Evolutionary conservation across 1,140 invertebrate genomes (phyloP).

Genomic region (Thrips palmi): DNA sequence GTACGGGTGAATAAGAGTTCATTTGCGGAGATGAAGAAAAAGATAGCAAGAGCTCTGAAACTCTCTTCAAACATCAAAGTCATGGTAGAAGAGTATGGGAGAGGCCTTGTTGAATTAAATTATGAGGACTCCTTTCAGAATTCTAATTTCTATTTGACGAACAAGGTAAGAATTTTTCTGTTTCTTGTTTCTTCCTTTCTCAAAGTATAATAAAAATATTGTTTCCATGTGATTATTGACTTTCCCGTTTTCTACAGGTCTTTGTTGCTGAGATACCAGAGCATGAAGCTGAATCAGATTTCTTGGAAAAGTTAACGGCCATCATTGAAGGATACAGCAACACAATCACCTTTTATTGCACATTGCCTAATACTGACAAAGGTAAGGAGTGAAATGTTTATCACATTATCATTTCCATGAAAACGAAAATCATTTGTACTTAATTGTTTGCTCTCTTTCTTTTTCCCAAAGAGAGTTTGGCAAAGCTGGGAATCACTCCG

Average conservation of each 20-base stretch:
- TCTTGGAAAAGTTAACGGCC: no score
- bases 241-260: no score
- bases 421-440: slow-evolving; percentile 8
- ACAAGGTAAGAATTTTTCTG: slow-evolving; percentile 9
- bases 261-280: slow-evolving; percentile 18
- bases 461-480: slow-evolving; percentile 15
- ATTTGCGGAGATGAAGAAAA: slow-evolving; percentile 37
- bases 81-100: slow-evolving; percentile 30
- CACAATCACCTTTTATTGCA: slow-evolving; percentile 37
- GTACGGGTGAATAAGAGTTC: slow-evolving; percentile 31
- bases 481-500: slow-evolving; percentile 29
- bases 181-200: no score
- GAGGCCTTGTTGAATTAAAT: no score
- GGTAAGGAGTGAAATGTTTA: slow-evolving; percentile 20
- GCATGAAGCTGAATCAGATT: slow-evolving; percentile 13
- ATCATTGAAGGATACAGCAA: slow-evolving; percentile 34
- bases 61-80: slow-evolving; percentile 28
- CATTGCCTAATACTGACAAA: slow-evolving; percentile 36
- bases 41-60: slow-evolving; percentile 28
- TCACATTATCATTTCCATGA: slow-evolving; percentile 2
- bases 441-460: slow-evolving; percentile 12
- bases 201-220: no score
- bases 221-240: no score
- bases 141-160: slow-evolving; percentile 3
- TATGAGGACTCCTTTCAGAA: no score